Conservation (phyloP, 2,888 invertebrate genomes). For the Stenodera caucasica region DNA sequence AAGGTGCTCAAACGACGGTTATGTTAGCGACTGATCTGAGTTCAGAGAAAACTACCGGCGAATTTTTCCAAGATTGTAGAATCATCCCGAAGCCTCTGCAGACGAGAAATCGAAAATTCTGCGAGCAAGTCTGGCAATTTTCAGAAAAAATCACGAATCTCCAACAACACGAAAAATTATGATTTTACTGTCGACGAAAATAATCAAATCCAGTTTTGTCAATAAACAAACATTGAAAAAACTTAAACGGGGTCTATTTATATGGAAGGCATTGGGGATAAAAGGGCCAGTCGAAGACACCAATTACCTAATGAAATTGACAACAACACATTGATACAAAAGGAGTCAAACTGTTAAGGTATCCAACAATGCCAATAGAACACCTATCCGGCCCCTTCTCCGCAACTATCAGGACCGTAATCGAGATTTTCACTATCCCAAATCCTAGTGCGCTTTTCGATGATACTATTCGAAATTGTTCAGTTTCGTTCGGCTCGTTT, state of each 20-base stretch:
- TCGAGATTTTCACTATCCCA: no score
- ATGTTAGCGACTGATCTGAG: constrained; percentile 38
- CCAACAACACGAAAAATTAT: background rate
- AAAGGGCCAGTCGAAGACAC: background rate
- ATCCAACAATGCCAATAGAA: constrained; percentile 39
- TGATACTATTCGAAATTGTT: no score
- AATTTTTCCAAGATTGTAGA: constrained; percentile 36
- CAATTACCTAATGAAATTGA: constrained; percentile 43
- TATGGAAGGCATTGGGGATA: background rate
- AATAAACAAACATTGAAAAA: background rate
- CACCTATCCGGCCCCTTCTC: constrained; percentile 38
- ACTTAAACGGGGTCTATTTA: background rate
- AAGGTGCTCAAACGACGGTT: constrained; percentile 45
- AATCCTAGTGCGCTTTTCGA: no score
- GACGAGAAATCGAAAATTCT: constrained; percentile 5
- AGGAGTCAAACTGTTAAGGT: constrained; percentile 35
- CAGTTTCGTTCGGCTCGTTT: no score
- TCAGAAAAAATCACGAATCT: background rate
- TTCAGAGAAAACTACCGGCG: constrained; percentile 36
- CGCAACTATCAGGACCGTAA: no score
- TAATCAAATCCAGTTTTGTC: no score
- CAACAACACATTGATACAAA: constrained; percentile 35
- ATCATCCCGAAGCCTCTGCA: background rate
- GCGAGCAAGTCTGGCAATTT: constrained; percentile 6
- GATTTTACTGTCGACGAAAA: no score